Base-by-base conservation (phyloP, 2,113 vertebrate genomes). In the Ochotona princeps region DNA sequence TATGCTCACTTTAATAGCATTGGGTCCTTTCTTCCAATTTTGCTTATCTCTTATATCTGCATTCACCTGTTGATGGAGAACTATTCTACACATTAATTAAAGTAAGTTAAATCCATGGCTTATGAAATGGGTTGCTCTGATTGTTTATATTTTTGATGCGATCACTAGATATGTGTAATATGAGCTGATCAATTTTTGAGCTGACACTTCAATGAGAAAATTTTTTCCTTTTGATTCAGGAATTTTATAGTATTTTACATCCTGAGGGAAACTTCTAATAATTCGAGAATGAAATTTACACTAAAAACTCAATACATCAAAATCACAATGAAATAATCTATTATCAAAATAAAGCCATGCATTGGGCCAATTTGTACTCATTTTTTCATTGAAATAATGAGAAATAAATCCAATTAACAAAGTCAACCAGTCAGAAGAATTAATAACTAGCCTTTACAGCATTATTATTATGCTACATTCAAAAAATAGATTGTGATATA, bases 301-400 rank as follows among this genome's bases (percentile, higher is more conserved):
- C 8, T 65, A 94, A 86, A 66, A 30, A 69, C 0, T 1, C 26
- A 69, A 92, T 87, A 9, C 13, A 54, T 94, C 83, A 90, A 92
- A 93, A 93, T 51, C n/a, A 96, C 49, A 80, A 87, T 80, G 28
- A 82, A 21, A 80, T 23, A 90, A 67, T 67, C 69, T 2, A 13
- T 72, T 95, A 95, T 57, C 17, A 75, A 94, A 38, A 61, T 30
- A 83, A 87, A 79, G 30, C 13, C 57, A 70, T 35, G 25, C 47
- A 30, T 38, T 35, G 17, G 35, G 25, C 21, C n/a, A 25, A 3
- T 44, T 28, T 18, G 61, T 95, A 17, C 44, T 67, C 38, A 26
- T 89, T 72, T 70, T 83, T 78, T 35, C 28, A 57, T 38, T 30
- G 25, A 79, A 83, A 90, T 89, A 82, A 35, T 80, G 30, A 82